Evolutionary conservation across 2,888 invertebrate genomes (phyloP), one percentile per base, ranked within the genome.

Genomic region (Aromia moschata): DNA sequence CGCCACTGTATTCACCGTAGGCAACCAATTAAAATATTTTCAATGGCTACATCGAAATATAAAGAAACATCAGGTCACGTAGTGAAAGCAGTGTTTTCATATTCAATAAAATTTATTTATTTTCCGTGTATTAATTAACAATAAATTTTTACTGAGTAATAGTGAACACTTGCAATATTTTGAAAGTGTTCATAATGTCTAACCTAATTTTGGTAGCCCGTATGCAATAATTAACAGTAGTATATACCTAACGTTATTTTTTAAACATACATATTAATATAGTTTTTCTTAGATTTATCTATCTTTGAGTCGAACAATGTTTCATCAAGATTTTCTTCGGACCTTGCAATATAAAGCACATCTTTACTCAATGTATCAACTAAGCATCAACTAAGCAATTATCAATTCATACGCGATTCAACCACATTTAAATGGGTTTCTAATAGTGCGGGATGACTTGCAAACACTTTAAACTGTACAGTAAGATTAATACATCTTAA

Each of bases 381-480:
- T 11, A 33, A n/a, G n/a, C n/a, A n/a, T n/a, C n/a, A n/a, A n/a
- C n/a, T n/a, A n/a, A n/a, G 7, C n/a, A 33, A 33, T 33, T 33
- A 5, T 5, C 33, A 11, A 10, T 33, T 33, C 33, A 33, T 10
- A 11, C 5, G 2, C 33, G 33, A 33, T 33, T 33, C 33, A 2
- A 33, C n/a, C n/a, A 5, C 10, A 2, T 10, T 2, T 41, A 20
- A 41, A 20, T 20, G 7, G 20, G 11, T 41, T 41, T 41, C 16
- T 41, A 41, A 41, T 41, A 41, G 12, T 41, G 18, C 4, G n/a
- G 20, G 11, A 41, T 41, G 41, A 41, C 41, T 41, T 41, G 41
- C 41, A 41, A n/a, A 41, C 20, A 18, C 11, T 18, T 18, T 41
- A 18, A 18, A 20, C 41, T 41, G 1, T 41, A 41, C 16, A 4